phyloP scores from a whole-genome alignment of 2,113 vertebrate genomes.

The Illadopsis cleaveri region DNA sequence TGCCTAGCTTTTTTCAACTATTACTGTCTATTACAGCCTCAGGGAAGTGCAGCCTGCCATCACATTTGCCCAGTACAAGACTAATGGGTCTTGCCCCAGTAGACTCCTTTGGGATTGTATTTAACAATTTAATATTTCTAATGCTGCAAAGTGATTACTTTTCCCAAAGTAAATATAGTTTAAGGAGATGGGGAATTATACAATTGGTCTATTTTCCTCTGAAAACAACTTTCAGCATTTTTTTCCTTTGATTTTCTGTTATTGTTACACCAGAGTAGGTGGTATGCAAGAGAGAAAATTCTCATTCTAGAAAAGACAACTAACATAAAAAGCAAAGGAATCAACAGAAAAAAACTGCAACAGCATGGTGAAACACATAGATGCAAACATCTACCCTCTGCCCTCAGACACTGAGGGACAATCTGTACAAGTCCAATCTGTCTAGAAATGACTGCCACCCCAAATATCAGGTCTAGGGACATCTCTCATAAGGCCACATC shows the following conservation, averaged over 20 bases:
- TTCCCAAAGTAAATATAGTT: background rate
- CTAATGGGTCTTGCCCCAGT: background rate
- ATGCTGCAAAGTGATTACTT: background rate
- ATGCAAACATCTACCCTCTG: background rate
- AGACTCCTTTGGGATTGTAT: background rate
- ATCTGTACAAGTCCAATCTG: background rate
- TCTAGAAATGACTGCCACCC: background rate
- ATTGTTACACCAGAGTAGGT: background rate
- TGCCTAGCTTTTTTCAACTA: background rate
- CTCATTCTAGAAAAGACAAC: background rate
- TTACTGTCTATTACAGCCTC: background rate
- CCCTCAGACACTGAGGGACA: background rate
- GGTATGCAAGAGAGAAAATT: background rate
- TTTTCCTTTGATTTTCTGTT: background rate
- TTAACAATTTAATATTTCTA: background rate
- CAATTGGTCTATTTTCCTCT: background rate
- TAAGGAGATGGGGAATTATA: background rate
- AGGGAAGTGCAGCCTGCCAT: background rate
- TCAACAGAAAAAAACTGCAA: background rate
- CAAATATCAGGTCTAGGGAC: background rate
- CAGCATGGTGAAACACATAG: background rate
- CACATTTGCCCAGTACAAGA: background rate
- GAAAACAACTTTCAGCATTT: background rate
- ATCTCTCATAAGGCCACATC: background rate
- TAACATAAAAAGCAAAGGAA: background rate